Percentiles rank a stretch among this genome's conserved stretches.
Conservation (phyloP, 2,113 vertebrate genomes). For the Puntigrus tetrazona region DNA sequence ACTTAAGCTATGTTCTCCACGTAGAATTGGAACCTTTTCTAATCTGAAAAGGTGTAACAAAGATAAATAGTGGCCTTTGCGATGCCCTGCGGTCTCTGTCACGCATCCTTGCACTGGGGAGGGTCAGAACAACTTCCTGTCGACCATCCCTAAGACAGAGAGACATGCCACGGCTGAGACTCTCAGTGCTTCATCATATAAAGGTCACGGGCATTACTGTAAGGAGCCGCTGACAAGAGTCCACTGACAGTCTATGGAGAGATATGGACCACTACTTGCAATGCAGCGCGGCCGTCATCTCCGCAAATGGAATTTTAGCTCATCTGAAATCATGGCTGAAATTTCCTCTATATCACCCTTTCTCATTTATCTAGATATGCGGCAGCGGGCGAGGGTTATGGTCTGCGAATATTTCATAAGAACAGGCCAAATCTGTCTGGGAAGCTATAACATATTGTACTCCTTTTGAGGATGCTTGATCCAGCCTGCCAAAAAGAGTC, state of each 20-base stretch:
- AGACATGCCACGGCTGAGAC: slow-evolving; percentile 64
- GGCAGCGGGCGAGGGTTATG: neutral
- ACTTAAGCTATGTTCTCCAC: slow-evolving; percentile 32
- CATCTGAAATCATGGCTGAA: slow-evolving; percentile 51
- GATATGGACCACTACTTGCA: slow-evolving; percentile 54
- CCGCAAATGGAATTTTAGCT: slow-evolving; percentile 50
- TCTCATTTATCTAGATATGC: slow-evolving; percentile 9
- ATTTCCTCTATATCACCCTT: slow-evolving; percentile 41
- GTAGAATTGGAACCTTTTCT: slow-evolving; percentile 52
- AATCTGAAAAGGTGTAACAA: slow-evolving; percentile 65
- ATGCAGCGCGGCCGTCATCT: slow-evolving; percentile 17
- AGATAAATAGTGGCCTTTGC: slow-evolving; percentile 72
- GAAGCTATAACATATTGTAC: slow-evolving; percentile 44
- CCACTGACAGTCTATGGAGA: slow-evolving; percentile 47
- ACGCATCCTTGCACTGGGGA: slow-evolving; percentile 62
- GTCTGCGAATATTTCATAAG: slow-evolving; percentile 14
- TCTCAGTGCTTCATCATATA: slow-evolving; percentile 69
- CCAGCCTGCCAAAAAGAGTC: slow-evolving; percentile 46
- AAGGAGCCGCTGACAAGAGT: slow-evolving; percentile 60
- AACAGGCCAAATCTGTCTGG: slow-evolving; percentile 19
- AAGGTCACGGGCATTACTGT: slow-evolving; percentile 70
- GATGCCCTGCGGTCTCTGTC: slow-evolving; percentile 60
- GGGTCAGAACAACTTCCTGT: slow-evolving; percentile 58
- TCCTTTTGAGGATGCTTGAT: slow-evolving; percentile 54
- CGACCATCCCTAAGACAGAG: slow-evolving; percentile 72